Base-by-base conservation (phyloP, 2,113 vertebrate genomes). In the Nesogale talazaci region DNA sequence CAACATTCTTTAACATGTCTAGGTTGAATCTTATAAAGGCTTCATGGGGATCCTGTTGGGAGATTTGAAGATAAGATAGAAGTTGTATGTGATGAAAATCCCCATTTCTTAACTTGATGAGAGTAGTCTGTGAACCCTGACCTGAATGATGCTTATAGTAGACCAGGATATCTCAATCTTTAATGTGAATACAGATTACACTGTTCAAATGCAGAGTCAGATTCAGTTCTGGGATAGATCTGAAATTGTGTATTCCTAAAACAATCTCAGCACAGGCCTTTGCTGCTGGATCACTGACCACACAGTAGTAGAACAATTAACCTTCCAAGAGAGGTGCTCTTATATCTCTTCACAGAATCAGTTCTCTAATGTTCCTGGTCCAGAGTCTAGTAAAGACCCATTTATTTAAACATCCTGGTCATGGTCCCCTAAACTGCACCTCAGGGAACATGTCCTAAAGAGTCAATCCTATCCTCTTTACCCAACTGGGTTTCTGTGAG, bases 271-370 rank as follows among this genome's bases (percentile, higher is more conserved):
- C 38, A 27, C 17, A 34, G 19, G 3, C 4, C 9, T 17, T 46
- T 1, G 16, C 10, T 65, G 4, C 36, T 46, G 17, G 20, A n/a
- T 29, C 63, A 19, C 6, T 56, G 38, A 38, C 25, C 11, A 56
- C 2, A n/a, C 19, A 59, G 11, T 16, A 20, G 2, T 19, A 78
- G 70, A 57, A 34, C 1, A 34, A 56, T 27, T 19, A 29, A 14
- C 4, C 27, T 31, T 2, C 15, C 29, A 38, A 0, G 19, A 5
- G 16, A 75, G 16, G 3, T 1, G 3, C 3, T 86, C 8, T 36
- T 69, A 3, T 40, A 29, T 82, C 19, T 31, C 2, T 6, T 79
- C 29, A 82, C 27, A 79, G 6, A 76, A 16, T 2, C 23, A 34
- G 11, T 75, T 77, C 17, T 29, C 38, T 46, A 17, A 10, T 56